Conservation (phyloP, 2,797 vertebrate species). For the Lacerta viridis region DNA sequence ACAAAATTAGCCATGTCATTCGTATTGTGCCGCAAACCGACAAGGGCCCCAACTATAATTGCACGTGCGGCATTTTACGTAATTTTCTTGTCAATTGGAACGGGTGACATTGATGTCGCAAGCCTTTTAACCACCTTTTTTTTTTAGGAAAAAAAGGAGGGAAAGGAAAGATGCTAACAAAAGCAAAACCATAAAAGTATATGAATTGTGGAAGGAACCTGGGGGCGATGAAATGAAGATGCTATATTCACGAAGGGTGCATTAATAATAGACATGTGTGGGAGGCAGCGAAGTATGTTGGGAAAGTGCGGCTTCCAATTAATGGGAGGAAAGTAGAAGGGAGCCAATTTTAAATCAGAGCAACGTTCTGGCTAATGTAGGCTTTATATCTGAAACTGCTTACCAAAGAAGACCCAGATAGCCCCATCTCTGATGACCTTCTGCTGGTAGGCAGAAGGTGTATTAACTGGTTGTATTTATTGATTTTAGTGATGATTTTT, state of each 20-base stretch:
- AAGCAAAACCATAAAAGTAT: slow-evolving; percentile 30
- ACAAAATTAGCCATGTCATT: slow-evolving; percentile 62
- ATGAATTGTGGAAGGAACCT: neutral
- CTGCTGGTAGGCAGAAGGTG: no score
- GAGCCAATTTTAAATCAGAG: neutral
- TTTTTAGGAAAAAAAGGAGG: slow-evolving; percentile 1
- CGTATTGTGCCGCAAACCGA: slow-evolving; percentile 44
- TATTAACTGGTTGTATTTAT: no score
- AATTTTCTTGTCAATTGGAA: slow-evolving; percentile 63
- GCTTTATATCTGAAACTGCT: neutral
- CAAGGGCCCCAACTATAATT: slow-evolving; percentile 67
- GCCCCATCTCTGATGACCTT: no score
- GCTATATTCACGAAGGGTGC: slow-evolving; percentile 7
- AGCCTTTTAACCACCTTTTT: slow-evolving; percentile 44
- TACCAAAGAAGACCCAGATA: neutral
- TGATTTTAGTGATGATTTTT: no score
- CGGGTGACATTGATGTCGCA: slow-evolving; percentile 55
- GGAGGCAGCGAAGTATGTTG: neutral
- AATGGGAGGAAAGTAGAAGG: neutral
- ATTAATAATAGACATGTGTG: slow-evolving; percentile 13
- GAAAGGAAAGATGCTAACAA: slow-evolving; percentile 39
- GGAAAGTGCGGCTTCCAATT: neutral
- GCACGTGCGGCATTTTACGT: slow-evolving; percentile 54
- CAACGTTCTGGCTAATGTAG: neutral
- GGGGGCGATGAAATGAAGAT: neutral